A percentile compares a stretch with the other conserved stretches of the same genome.
These are phyloP conservation scores for Pterobdella sp. DNA, from an alignment of 2,888 invertebrate species.

Conservation along the genomic window DNA sequence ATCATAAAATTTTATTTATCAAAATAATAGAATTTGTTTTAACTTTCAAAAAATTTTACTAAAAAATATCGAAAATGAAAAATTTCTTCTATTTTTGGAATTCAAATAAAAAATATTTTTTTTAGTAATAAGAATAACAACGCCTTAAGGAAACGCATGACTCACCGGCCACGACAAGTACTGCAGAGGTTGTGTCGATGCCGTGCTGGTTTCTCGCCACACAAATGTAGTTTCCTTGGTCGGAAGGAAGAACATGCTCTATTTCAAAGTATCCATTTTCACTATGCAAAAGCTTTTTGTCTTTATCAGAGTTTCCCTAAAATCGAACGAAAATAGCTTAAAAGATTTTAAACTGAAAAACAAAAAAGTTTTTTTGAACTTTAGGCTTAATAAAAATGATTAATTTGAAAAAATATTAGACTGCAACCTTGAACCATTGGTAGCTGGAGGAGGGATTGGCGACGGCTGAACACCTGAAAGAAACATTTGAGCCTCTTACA, in stretches of 20 bases:
- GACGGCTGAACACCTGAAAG: constrained; percentile 23
- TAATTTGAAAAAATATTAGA: too few relatives aligned
- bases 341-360: neutral
- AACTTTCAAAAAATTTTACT: too few relatives aligned
- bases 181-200: neutral
- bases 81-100: too few relatives aligned
- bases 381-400: neutral
- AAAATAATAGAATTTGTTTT: too few relatives aligned
- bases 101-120: too few relatives aligned
- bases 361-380: neutral
- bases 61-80: too few relatives aligned
- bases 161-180: constrained; percentile 17
- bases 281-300: neutral
- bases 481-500: constrained; percentile 16
- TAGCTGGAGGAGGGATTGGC: constrained; percentile 20
- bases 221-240: constrained; percentile 26
- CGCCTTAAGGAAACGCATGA: too few relatives aligned
- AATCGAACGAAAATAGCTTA: neutral
- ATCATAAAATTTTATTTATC: too few relatives aligned
- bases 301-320: constrained; percentile 8
- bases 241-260: neutral
- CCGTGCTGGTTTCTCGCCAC: constrained; percentile 25
- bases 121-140: too few relatives aligned
- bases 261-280: neutral
- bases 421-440: constrained; percentile 30